Conservation (phyloP, 1,140 invertebrate genomes). For the Andrena cerasifolii region DNA sequence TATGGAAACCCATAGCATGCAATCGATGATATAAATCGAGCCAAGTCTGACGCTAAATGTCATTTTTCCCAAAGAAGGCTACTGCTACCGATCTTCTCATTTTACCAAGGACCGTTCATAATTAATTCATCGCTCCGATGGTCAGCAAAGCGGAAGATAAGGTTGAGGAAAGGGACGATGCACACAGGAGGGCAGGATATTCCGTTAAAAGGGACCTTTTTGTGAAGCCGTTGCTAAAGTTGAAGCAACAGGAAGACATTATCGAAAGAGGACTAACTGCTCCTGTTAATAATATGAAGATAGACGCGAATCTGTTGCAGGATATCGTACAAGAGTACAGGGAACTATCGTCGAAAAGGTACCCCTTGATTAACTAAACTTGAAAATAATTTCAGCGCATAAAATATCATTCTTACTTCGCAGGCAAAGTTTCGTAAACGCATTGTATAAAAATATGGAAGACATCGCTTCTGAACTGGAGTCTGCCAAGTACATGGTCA, state of each 20-base stretch:
- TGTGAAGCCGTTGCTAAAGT: conserved; percentile 69
- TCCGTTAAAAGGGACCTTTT: conserved; percentile 64
- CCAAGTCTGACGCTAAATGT: conserved; percentile 19
- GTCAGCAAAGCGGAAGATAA: not conserved
- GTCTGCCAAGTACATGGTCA: conserved; percentile 60
- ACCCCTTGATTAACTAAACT: conserved; percentile 9
- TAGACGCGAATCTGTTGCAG: conserved; percentile 67
- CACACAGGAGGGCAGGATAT: not conserved
- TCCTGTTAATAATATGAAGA: conserved; percentile 72
- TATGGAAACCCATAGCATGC: conserved; percentile 57
- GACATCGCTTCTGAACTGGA: conserved; percentile 69
- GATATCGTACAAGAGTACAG: conserved; percentile 62
- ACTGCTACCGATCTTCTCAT: not conserved
- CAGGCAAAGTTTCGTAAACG: conserved; percentile 65
- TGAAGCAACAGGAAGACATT: conserved; percentile 76
- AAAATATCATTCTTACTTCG: not conserved
- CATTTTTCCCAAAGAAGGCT: not conserved
- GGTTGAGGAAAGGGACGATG: not conserved
- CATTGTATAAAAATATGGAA: conserved; percentile 53
- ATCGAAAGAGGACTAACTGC: conserved; percentile 72
- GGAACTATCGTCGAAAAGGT: conserved; percentile 71
- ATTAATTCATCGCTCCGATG: conserved; percentile 29
- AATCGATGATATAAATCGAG: not conserved
- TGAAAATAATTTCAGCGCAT: too few species aligned
- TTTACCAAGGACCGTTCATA: not conserved